Evolutionary conservation across 2,888 invertebrate genomes (phyloP), one percentile per base, ranked within the genome.

Genomic region (Melieria omissa): DNA sequence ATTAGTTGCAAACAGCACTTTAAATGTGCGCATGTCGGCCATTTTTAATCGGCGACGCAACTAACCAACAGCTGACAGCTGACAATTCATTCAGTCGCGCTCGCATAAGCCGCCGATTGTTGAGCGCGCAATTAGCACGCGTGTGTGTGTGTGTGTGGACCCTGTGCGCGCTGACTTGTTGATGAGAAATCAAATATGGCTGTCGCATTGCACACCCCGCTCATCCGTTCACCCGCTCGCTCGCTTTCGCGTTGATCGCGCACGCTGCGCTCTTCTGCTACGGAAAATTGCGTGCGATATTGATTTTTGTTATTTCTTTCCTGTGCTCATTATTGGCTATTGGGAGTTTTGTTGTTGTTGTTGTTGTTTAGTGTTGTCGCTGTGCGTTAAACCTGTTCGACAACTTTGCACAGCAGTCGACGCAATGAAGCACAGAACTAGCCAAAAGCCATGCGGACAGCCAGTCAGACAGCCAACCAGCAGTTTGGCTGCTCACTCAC

Each of bases 221-320:
- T 60, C 67, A 67, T 9, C 60, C 65, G 9, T 45, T 42, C 8
- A n/a, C 44, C 10, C 49, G 8, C 10, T 52, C 42, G 10, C 44
- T 58, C 29, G 0, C n/a, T 52, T 29, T 29, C 29, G 10, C 52
- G 10, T 62, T 29, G 14, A 44, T 62, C 14, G 16, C 49, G 14
- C 16, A 9, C 52, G 55, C 61, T 49, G 47, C 54, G 29, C 54
- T 65, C 52, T 14, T 16, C 44, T 65, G 46, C 8, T 14, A 29
- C 45, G 44, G 10, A 64, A 72, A 75, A 73, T 73, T 76, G 74
- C 74, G 72, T 76, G 74, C 74, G 49, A 68, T 74, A 71, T 72
- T 74, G 55, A 67, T 76, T 65, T 64, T 66, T 63, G 49, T 67
- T 64, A 44, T 42, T 42, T 64, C 47, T 54, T 47, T 14, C 44